Percentiles rank a stretch among this genome's conserved stretches.
Conservation (phyloP, 2,888 invertebrate genomes). For the Pyrocoelia pectoralis region DNA sequence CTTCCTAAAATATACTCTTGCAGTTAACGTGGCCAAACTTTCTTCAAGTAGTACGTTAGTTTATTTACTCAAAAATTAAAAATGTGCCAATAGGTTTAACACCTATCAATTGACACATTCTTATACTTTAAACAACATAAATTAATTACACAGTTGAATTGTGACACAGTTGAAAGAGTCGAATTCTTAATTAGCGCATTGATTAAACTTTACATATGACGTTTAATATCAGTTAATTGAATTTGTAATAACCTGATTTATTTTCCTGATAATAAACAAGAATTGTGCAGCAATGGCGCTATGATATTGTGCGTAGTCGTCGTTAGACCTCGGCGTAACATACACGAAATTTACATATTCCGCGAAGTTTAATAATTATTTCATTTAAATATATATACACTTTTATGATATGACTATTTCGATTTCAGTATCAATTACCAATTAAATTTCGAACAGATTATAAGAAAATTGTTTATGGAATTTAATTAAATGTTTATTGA, state of each 20-base stretch:
- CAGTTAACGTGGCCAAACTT: background rate
- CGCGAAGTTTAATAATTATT: conserved; percentile 3
- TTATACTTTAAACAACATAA: too few species aligned
- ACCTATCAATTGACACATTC: background rate
- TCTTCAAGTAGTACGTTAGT: background rate
- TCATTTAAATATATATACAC: background rate
- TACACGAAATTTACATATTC: conserved; percentile 17
- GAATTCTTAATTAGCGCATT: background rate
- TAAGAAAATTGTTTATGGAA: too few species aligned
- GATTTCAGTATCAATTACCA: background rate
- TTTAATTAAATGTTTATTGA: background rate
- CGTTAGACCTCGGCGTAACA: conserved; percentile 21
- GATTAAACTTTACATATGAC: background rate
- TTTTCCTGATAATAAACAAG: background rate
- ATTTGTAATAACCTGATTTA: background rate
- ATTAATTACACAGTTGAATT: too few species aligned
- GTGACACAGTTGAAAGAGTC: too few species aligned
- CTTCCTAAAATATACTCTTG: background rate
- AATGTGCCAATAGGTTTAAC: background rate
- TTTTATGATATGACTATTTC: background rate
- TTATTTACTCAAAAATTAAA: background rate
- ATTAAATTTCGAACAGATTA: conserved; percentile 5
- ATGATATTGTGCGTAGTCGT: conserved; percentile 27
- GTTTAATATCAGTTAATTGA: background rate
- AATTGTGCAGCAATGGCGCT: conserved; percentile 29